A percentile compares a stretch with the other conserved stretches of the same genome.
These are phyloP conservation scores for Mycetomoellerius zeteki DNA, from an alignment of 1,140 invertebrate genomes.

Conservation along the genomic window DNA sequence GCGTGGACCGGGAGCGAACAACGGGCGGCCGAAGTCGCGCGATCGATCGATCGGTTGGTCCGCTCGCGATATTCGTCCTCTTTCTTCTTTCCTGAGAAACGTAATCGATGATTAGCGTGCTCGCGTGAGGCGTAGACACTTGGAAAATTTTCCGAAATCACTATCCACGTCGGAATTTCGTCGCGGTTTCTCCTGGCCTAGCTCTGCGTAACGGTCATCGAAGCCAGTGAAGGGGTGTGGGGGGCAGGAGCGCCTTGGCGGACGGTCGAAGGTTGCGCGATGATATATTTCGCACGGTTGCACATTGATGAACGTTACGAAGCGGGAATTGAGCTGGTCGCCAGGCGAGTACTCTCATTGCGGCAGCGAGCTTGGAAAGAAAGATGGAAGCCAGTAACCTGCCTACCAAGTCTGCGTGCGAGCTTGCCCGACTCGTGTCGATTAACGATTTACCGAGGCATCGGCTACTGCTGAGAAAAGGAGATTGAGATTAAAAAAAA, in stretches of 20 bases:
- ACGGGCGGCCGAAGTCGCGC: conserved; percentile 33
- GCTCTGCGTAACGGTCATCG: neutral
- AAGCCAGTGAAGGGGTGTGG: neutral
- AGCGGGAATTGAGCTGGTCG: conserved; percentile 44
- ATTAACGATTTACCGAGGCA: neutral
- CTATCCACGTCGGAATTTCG: neutral
- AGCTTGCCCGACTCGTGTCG: neutral
- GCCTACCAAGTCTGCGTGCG: neutral
- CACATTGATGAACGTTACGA: conserved; percentile 48
- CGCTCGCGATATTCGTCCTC: conserved; percentile 23
- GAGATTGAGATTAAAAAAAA: neutral
- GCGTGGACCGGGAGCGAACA: neutral
- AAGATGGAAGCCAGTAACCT: conserved; percentile 65
- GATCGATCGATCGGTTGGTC: conserved; percentile 56
- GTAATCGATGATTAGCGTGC: neutral
- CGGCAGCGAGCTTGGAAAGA: conserved; percentile 27
- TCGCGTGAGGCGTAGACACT: neutral
- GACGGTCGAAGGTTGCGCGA: conserved; percentile 56
- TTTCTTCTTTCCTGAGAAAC: neutral
- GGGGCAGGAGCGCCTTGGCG: neutral
- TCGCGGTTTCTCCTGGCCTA: neutral
- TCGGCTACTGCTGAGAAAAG: neutral
- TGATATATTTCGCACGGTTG: conserved; percentile 25
- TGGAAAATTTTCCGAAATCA: neutral
- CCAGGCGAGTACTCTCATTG: neutral